These are phyloP conservation scores for Pachypeltis micranthus DNA, from an alignment of 1,140 invertebrate species.

Conservation along the genomic window DNA sequence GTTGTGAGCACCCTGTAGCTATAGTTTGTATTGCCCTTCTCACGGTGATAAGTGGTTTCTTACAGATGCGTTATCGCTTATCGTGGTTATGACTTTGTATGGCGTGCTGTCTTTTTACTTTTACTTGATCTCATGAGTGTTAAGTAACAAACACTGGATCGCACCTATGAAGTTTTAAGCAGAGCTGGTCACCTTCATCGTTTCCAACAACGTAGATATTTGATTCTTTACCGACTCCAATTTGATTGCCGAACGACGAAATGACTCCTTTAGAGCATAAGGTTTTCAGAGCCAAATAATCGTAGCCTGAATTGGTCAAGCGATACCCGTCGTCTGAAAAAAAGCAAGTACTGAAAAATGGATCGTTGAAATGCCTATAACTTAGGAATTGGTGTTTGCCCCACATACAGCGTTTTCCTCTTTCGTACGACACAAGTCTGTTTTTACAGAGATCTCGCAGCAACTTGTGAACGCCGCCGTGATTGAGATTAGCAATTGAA, in stretches of 20 bases:
- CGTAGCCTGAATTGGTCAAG: conserved; percentile 91
- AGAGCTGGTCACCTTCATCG: conserved; percentile 59
- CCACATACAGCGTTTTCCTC: conserved; percentile 78
- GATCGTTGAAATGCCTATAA: neutral
- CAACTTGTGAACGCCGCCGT: conserved; percentile 88
- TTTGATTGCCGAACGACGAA: conserved; percentile 89
- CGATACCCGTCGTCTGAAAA: conserved; percentile 86
- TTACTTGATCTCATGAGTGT: neutral
- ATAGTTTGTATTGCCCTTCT: too few relatives aligned
- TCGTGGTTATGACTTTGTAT: too few relatives aligned
- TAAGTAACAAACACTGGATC: neutral
- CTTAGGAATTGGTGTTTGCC: neutral
- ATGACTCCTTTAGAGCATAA: conserved; percentile 67
- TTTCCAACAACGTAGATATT: conserved; percentile 83
- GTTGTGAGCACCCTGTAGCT: too few relatives aligned
- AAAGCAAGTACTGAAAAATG: conserved; percentile 19
- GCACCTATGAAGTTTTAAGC: conserved; percentile 81
- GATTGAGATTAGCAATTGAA: conserved; percentile 84
- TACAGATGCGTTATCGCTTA: too few relatives aligned
- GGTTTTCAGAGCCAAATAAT: conserved; percentile 89
- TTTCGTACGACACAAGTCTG: conserved; percentile 78
- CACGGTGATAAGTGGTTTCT: too few relatives aligned
- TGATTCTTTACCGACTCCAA: conserved; percentile 96
- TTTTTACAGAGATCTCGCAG: conserved; percentile 84
- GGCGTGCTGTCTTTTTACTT: too few relatives aligned